phyloP scores from a whole-genome alignment of 2,797 vertebrate genomes.

The Mionectes olivaceus region DNA sequence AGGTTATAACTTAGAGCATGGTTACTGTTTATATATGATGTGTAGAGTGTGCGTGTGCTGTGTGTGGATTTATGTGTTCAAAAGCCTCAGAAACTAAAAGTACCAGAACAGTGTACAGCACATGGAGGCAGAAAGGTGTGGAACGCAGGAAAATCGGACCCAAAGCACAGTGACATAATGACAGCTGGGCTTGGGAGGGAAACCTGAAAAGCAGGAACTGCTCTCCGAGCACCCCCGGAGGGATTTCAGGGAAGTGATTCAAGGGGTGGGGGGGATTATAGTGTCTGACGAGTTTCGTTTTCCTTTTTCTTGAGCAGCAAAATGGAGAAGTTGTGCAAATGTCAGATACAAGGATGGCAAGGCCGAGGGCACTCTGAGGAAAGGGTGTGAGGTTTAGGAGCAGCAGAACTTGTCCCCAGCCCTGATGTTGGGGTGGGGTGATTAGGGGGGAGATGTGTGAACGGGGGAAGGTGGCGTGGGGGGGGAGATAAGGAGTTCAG shows the following conservation, averaged over 20 bases:
- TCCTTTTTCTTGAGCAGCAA: slow-evolving; percentile 12
- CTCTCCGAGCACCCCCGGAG: neutral
- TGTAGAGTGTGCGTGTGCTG: neutral
- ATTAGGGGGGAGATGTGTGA: neutral
- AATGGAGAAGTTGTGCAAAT: slow-evolving; percentile 10
- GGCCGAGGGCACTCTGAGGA: neutral
- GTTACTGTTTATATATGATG: neutral
- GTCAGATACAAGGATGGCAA: rapidly evolving
- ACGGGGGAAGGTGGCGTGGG: neutral
- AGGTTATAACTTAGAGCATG: neutral
- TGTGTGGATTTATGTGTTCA: neutral
- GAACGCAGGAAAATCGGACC: neutral
- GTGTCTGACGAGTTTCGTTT: neutral
- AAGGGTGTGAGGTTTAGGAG: neutral
- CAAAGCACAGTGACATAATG: neutral
- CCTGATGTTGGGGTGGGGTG: neutral
- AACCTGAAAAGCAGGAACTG: neutral
- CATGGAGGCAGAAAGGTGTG: neutral
- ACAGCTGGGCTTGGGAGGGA: neutral
- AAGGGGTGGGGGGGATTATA: rapidly evolving
- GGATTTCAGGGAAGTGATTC: neutral
- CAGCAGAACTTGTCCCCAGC: neutral
- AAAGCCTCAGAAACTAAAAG: neutral
- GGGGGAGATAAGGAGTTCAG: neutral
- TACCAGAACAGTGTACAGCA: rapidly evolving